Conservation (phyloP, 2,797 vertebrate species). For the Sorex maritimensis region DNA sequence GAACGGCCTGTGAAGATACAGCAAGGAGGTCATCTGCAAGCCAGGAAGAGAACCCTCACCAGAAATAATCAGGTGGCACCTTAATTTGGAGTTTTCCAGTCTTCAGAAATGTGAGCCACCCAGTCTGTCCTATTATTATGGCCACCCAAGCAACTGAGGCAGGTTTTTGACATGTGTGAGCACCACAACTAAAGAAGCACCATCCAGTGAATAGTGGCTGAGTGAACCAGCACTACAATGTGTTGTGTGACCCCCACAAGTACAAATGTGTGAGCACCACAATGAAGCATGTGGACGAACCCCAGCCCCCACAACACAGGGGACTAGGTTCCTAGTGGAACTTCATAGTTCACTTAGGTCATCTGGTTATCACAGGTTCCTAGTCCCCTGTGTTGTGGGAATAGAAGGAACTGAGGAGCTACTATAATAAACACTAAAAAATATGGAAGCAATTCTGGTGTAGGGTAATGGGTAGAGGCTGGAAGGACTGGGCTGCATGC, state of each 20-base stretch:
- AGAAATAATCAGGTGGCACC: background rate
- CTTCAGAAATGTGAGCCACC: background rate
- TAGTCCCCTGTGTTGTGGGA: too few species aligned
- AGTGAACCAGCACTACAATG: too few species aligned
- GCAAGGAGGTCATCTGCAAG: background rate
- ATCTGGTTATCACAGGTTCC: too few species aligned
- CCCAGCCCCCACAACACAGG: too few species aligned
- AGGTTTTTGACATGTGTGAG: too few species aligned
- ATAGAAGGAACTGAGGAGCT: background rate
- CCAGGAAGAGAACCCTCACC: background rate
- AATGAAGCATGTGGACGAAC: too few species aligned
- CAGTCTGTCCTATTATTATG: background rate
- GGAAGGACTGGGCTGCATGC: background rate
- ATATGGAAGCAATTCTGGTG: background rate
- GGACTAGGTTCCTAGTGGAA: too few species aligned
- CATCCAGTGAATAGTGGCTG: too few species aligned
- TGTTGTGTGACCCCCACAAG: too few species aligned
- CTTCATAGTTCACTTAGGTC: too few species aligned
- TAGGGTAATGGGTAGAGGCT: background rate
- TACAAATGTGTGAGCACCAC: too few species aligned
- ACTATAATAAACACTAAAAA: conserved; percentile 1
- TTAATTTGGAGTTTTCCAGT: background rate
- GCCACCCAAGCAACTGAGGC: background rate
- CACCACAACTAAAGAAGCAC: too few species aligned
- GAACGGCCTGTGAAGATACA: background rate